Percentiles rank a stretch among this genome's conserved stretches.
Conservation (phyloP, 2,113 vertebrate genomes). For the Odocoileus virginianus region DNA sequence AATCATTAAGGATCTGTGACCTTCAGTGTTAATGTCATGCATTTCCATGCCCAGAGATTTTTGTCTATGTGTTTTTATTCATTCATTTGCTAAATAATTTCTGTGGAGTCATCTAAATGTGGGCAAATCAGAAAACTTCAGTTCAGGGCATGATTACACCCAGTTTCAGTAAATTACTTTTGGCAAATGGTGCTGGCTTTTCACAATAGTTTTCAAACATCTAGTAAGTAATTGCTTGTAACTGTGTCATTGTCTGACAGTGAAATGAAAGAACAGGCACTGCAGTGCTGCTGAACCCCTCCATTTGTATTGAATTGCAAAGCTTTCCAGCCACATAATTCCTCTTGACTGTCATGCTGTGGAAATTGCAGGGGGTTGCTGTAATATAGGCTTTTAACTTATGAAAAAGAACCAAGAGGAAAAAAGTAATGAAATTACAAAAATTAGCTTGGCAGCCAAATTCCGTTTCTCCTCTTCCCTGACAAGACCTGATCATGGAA, state of each 20-base stretch:
- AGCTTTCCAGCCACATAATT: conserved; percentile 31
- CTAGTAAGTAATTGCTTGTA: conserved; percentile 67
- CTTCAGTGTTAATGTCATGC: neutral
- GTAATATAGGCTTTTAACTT: conserved; percentile 31
- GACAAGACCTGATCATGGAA: neutral
- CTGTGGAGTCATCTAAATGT: conserved; percentile 43
- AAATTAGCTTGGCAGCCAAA: conserved; percentile 37
- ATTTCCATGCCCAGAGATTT: neutral
- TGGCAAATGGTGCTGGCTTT: conserved; percentile 47
- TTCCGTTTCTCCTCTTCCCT: conserved; percentile 33
- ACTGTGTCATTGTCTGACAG: conserved; percentile 59
- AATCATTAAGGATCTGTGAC: neutral
- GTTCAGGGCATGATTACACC: conserved; percentile 50
- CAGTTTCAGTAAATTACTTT: conserved; percentile 62
- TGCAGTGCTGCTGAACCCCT: neutral
- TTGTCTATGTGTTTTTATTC: conserved; percentile 33
- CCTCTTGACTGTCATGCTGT: conserved; percentile 32
- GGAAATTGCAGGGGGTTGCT: conserved; percentile 51
- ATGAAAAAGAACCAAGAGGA: conserved; percentile 20
- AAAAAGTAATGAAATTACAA: conserved; percentile 30
- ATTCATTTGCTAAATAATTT: conserved; percentile 53
- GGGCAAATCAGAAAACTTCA: conserved; percentile 49
- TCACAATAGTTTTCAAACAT: conserved; percentile 49
- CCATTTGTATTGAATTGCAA: conserved; percentile 19
- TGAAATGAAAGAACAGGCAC: conserved; percentile 49